phyloP scores from a whole-genome alignment of 2,113 vertebrate species.

The Rhegmatorhina hoffmannsi region DNA sequence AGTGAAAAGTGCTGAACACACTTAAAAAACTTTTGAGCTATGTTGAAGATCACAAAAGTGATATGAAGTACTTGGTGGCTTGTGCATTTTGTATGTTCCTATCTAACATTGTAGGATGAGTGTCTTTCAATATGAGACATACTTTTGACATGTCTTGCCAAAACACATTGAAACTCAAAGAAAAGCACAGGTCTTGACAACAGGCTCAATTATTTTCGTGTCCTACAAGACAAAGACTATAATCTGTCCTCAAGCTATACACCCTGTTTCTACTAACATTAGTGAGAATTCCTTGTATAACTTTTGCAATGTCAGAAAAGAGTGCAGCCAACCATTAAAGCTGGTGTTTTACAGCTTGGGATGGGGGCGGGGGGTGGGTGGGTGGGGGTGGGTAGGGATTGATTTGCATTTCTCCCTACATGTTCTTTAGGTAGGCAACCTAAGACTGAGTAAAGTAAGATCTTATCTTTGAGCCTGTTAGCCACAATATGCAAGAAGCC shows the following conservation, averaged over 20 bases:
- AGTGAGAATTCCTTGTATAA: neutral
- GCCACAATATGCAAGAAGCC: neutral
- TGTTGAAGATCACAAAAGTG: neutral
- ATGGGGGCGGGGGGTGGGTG: no score
- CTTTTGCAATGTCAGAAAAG: neutral
- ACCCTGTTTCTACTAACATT: neutral
- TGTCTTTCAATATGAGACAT: neutral
- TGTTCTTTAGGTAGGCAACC: neutral
- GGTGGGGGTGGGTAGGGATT: no score
- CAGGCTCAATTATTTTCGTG: conserved; percentile 42
- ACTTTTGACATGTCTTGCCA: conserved; percentile 20
- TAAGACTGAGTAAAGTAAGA: neutral
- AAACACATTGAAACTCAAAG: neutral
- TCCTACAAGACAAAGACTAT: conserved; percentile 15
- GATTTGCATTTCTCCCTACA: neutral
- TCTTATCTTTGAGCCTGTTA: neutral
- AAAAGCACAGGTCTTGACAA: conserved; percentile 33
- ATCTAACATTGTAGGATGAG: neutral
- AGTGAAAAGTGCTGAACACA: neutral
- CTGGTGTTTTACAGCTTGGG: neutral
- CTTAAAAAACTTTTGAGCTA: neutral
- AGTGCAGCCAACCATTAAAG: neutral
- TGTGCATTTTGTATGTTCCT: neutral
- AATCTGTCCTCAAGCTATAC: conserved; percentile 50
- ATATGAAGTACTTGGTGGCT: neutral